Evolutionary conservation across 2,888 invertebrate species (phyloP).

Genomic region (Thereva nobilitata): DNA sequence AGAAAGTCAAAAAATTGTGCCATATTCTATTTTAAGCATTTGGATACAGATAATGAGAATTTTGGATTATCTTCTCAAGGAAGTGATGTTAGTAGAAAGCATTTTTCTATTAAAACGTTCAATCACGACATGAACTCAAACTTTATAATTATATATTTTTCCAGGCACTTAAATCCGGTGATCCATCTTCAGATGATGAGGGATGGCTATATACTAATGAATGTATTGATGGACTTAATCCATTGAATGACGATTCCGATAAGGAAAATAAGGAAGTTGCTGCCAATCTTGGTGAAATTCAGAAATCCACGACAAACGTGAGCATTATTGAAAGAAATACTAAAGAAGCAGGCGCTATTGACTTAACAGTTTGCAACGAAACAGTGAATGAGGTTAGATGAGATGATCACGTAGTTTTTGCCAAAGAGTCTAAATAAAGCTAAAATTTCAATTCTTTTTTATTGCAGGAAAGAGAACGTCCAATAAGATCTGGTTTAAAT

Average conservation of each 20-base stretch:
- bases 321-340: slow-evolving; percentile 11
- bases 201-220: slow-evolving; percentile 54
- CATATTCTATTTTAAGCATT: slow-evolving; percentile 83
- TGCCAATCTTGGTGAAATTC: slow-evolving; percentile 14
- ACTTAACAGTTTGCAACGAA: slow-evolving; percentile 26
- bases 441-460: slow-evolving; percentile 4
- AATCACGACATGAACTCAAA: background rate
- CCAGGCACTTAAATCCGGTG: slow-evolving; percentile 55
- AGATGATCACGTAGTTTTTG: background rate
- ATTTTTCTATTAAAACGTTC: background rate
- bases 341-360: slow-evolving; percentile 19
- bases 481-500: slow-evolving; percentile 36
- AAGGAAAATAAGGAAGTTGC: slow-evolving; percentile 55
- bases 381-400: slow-evolving; percentile 31
- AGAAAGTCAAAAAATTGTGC: slow-evolving; percentile 80
- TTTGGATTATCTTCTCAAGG: slow-evolving; percentile 57
- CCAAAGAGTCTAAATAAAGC: background rate
- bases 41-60: slow-evolving; percentile 83
- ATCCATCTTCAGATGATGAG: slow-evolving; percentile 67
- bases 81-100: slow-evolving; percentile 52
- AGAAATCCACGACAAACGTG: background rate
- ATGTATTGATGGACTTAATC: slow-evolving; percentile 37
- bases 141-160: slow-evolving; percentile 17
- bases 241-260: slow-evolving; percentile 53
- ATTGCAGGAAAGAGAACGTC: slow-evolving; percentile 31